Evolutionary conservation across 2,797 vertebrate species (phyloP).

Genomic region (Cygnus olor): DNA sequence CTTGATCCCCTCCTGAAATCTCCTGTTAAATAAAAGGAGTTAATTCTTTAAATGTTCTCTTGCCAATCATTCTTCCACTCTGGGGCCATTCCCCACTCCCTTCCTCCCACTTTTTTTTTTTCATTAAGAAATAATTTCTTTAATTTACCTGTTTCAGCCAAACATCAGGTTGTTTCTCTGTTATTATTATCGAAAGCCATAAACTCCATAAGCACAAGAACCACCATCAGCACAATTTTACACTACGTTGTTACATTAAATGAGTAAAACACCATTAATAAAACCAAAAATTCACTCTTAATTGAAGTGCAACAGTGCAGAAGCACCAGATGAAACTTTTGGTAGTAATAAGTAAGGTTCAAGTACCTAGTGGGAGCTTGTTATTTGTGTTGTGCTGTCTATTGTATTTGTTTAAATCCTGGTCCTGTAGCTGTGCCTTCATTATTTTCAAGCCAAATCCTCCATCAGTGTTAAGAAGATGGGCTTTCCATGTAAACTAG

Average conservation of each 20-base stretch:
- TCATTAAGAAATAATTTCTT: not conserved
- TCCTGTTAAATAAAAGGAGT: not conserved
- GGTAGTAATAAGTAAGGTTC: not conserved
- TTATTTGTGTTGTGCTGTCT: not conserved
- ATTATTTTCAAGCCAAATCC: conserved; percentile 4
- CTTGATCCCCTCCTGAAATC: not conserved
- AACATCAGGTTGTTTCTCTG: not conserved
- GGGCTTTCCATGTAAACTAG: not conserved
- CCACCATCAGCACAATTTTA: not conserved
- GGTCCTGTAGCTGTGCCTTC: not conserved
- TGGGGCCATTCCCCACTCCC: no score
- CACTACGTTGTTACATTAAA: not conserved
- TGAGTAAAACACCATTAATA: not conserved
- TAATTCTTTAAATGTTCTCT: not conserved
- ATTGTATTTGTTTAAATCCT: not conserved
- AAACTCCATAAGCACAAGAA: not conserved
- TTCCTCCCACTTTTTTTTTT: not conserved
- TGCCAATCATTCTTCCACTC: not conserved
- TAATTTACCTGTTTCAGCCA: not conserved
- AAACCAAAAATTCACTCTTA: not conserved
- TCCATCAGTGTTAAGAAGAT: not conserved
- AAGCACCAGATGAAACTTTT: not conserved
- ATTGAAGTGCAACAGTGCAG: not conserved
- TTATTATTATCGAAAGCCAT: not conserved
- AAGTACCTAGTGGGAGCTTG: not conserved